phyloP scores from a whole-genome alignment of 2,797 vertebrate species.

The Remorina albescens region DNA sequence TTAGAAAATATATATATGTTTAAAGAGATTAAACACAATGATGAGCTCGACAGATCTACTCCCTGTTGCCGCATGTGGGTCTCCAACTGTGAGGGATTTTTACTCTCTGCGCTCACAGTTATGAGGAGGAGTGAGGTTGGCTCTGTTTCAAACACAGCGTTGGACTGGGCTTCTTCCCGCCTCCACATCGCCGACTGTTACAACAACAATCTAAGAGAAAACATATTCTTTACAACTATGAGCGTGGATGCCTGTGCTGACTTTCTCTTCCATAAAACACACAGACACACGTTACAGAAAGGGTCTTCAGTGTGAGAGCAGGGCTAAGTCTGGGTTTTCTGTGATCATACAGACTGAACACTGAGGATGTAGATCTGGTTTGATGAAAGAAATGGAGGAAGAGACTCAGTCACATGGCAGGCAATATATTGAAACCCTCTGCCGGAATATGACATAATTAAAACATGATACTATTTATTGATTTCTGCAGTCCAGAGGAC shows the following conservation, averaged over 20 bases:
- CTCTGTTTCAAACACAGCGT: constrained; percentile 58
- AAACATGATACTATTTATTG: constrained; percentile 45
- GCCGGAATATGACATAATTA: constrained; percentile 22
- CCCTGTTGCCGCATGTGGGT: background rate
- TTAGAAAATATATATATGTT: background rate
- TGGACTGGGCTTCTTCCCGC: constrained; percentile 62
- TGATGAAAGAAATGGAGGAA: background rate
- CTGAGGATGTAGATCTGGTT: constrained; percentile 7
- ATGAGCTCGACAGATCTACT: constrained; percentile 12
- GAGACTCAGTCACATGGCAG: constrained; percentile 16
- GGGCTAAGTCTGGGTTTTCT: background rate
- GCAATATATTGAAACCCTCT: background rate
- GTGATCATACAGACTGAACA: constrained; percentile 5
- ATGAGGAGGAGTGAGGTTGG: constrained; percentile 62
- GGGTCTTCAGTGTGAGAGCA: constrained; percentile 19
- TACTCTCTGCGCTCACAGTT: constrained; percentile 16
- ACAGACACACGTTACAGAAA: constrained; percentile 23
- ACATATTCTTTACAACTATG: constrained; percentile 44
- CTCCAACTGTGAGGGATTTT: constrained; percentile 27
- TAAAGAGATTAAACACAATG: too few relatives aligned
- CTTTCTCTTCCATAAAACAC: constrained; percentile 24
- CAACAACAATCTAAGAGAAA: constrained; percentile 68
- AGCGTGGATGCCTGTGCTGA: constrained; percentile 16
- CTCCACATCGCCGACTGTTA: constrained; percentile 63
- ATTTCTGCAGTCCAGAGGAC: constrained; percentile 44